These are phyloP conservation scores for Dunckerocampus dactyliophorus DNA, from an alignment of 2,113 vertebrate species.

Conservation along the genomic window DNA sequence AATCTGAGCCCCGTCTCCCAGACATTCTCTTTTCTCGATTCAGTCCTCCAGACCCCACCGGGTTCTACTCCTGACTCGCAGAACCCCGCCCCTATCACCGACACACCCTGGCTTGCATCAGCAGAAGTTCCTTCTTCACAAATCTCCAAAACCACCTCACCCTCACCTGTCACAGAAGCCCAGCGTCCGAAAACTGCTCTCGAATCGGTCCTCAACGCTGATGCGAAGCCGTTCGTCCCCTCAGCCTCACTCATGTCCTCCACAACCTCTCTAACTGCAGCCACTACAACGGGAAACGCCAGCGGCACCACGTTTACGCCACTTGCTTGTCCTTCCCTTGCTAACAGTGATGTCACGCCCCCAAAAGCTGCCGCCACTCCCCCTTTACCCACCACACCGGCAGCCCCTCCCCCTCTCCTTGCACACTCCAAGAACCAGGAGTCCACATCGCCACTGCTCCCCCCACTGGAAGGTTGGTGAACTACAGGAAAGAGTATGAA, in stretches of 20 bases:
- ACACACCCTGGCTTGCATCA: slow-evolving; percentile 41
- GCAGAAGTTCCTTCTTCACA: slow-evolving; percentile 34
- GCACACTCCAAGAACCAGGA: slow-evolving; percentile 70
- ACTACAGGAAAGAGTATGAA: slow-evolving; percentile 62
- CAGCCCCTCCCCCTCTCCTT: slow-evolving; percentile 64
- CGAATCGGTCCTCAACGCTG: slow-evolving; percentile 53
- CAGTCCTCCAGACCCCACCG: slow-evolving; percentile 68
- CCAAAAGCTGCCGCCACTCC: slow-evolving; percentile 22
- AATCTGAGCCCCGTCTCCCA: slow-evolving; percentile 70
- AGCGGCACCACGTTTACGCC: not conserved
- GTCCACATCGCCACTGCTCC: slow-evolving; percentile 66
- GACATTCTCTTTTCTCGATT: slow-evolving; percentile 72
- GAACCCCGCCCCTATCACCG: slow-evolving; percentile 53
- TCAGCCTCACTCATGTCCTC: slow-evolving; percentile 30
- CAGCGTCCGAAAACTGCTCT: slow-evolving; percentile 11
- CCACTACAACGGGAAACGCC: not conserved
- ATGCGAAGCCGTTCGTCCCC: slow-evolving; percentile 65
- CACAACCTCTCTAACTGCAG: slow-evolving; percentile 11
- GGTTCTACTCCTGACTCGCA: slow-evolving; percentile 55
- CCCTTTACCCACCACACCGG: slow-evolving; percentile 57
- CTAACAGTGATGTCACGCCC: slow-evolving; percentile 27
- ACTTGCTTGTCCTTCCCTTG: slow-evolving; percentile 11
- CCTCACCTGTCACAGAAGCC: slow-evolving; percentile 8
- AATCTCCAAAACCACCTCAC: slow-evolving; percentile 16
- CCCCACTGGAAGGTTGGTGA: slow-evolving; percentile 78